phyloP scores from a whole-genome alignment of 2,888 invertebrate genomes.

The Adelognathus sp. region DNA sequence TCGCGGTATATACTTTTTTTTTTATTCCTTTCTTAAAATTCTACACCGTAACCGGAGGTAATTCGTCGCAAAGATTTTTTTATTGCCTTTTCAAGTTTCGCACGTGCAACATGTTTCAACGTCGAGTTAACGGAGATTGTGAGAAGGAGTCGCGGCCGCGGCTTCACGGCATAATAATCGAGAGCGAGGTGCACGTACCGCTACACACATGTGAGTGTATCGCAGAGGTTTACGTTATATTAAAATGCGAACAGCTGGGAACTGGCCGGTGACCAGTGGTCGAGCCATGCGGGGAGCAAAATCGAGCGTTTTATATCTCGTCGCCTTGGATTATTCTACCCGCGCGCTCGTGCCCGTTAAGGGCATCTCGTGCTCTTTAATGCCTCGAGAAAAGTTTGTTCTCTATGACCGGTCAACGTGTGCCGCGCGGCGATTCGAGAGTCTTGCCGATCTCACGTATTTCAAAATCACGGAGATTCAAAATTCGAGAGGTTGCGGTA shows the following conservation, averaged over 20 bases:
- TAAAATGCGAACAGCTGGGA: conserved; percentile 25
- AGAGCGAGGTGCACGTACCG: conserved; percentile 5
- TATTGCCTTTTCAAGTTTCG: no score
- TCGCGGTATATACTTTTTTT: neutral
- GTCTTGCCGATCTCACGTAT: neutral
- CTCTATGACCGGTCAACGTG: neutral
- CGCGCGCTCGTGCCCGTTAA: conserved; percentile 13
- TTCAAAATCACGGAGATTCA: neutral
- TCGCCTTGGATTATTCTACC: conserved; percentile 30
- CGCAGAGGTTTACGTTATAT: neutral
- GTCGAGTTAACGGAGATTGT: conserved; percentile 26
- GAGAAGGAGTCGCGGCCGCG: conserved; percentile 4
- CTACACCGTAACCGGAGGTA: conserved; percentile 7
- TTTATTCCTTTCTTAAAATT: neutral
- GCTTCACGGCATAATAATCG: conserved; percentile 39
- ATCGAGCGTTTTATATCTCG: conserved; percentile 7
- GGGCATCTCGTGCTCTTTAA: conserved; percentile 17
- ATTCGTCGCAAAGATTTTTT: conserved; percentile 33
- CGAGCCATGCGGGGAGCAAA: conserved; percentile 22
- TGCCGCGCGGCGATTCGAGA: neutral
- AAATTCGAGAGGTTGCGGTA: neutral
- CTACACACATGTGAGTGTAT: neutral
- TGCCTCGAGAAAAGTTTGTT: neutral
- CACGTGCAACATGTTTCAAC: conserved; percentile 10
- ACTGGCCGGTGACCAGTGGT: conserved; percentile 15